These are phyloP conservation scores for Oryzias celebensis DNA, from an alignment of 2,113 vertebrate species.

Conservation along the genomic window DNA sequence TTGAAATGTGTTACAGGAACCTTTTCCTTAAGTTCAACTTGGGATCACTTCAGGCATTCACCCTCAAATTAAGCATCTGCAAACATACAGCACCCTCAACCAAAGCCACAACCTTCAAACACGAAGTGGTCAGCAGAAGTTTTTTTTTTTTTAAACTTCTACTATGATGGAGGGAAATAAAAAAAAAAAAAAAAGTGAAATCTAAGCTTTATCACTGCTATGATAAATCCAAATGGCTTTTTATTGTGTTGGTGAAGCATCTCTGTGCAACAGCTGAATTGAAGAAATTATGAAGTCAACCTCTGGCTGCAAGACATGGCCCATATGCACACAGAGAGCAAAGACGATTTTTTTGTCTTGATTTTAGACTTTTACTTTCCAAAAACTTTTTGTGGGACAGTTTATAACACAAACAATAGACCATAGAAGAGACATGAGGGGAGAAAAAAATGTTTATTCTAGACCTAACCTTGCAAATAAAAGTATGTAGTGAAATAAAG, in stretches of 20 bases:
- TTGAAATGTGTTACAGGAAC: conserved; percentile 6
- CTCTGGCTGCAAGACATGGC: too few species aligned
- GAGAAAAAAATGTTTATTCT: too few species aligned
- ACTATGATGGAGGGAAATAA: conserved; percentile 24
- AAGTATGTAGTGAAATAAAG: background rate
- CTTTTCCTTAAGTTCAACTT: conserved; percentile 42
- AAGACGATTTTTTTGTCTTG: too few species aligned
- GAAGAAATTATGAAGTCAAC: too few species aligned
- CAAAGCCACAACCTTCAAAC: conserved; percentile 55
- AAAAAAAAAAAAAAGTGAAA: conserved; percentile 7
- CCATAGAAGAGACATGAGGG: too few species aligned
- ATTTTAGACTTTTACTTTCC: too few species aligned
- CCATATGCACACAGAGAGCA: too few species aligned
- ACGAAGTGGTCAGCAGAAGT: conserved; percentile 37
- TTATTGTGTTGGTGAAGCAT: conserved; percentile 8
- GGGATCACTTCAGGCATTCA: conserved; percentile 41
- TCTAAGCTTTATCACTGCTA: background rate
- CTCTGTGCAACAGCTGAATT: too few species aligned
- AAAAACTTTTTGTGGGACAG: too few species aligned
- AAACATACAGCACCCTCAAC: conserved; percentile 46
- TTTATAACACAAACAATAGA: too few species aligned
- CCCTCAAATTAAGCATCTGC: conserved; percentile 53
- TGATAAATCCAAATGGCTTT: conserved; percentile 20
- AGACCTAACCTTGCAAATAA: background rate
- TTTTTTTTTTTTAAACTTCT: conserved; percentile 1